A percentile compares a stretch with the other conserved stretches of the same genome.
Conservation (phyloP, 2,113 vertebrate species). For the Xiphophorus hellerii region DNA sequence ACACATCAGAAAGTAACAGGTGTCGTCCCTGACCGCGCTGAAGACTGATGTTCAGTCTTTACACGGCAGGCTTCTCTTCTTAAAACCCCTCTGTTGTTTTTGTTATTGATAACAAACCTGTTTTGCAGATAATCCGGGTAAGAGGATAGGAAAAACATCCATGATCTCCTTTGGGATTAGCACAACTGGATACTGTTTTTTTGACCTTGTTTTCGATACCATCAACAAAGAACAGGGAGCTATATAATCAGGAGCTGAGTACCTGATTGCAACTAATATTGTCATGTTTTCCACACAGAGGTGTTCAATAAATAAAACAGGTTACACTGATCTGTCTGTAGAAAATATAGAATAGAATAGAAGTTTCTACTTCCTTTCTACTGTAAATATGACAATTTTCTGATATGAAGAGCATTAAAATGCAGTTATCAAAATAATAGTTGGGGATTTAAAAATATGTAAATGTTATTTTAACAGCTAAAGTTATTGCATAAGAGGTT, state of each 20-base stretch:
- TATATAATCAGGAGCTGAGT: not conserved
- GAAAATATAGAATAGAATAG: too few species aligned
- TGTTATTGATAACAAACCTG: slow-evolving; percentile 52
- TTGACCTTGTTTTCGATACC: slow-evolving; percentile 62
- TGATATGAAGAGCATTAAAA: not conserved
- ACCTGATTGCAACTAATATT: slow-evolving; percentile 2
- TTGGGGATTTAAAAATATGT: too few species aligned
- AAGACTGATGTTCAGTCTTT: slow-evolving; percentile 12
- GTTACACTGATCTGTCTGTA: not conserved
- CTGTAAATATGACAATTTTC: too few species aligned
- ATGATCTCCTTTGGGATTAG: slow-evolving; percentile 66
- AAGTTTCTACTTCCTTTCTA: too few species aligned
- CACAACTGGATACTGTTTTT: slow-evolving; percentile 62
- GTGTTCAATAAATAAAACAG: not conserved
- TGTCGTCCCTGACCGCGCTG: slow-evolving; percentile 32
- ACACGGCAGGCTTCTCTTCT: not conserved
- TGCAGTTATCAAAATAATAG: too few species aligned
- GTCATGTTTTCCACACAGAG: not conserved
- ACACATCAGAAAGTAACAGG: slow-evolving; percentile 72
- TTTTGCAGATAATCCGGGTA: slow-evolving; percentile 49
- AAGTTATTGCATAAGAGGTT: too few species aligned
- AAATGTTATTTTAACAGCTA: too few species aligned
- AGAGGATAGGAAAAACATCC: slow-evolving; percentile 61
- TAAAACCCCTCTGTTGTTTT: slow-evolving; percentile 6
- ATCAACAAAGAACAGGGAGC: slow-evolving; percentile 12